phyloP scores from a whole-genome alignment of 1,140 invertebrate genomes.

The Lucilia cuprina region DNA sequence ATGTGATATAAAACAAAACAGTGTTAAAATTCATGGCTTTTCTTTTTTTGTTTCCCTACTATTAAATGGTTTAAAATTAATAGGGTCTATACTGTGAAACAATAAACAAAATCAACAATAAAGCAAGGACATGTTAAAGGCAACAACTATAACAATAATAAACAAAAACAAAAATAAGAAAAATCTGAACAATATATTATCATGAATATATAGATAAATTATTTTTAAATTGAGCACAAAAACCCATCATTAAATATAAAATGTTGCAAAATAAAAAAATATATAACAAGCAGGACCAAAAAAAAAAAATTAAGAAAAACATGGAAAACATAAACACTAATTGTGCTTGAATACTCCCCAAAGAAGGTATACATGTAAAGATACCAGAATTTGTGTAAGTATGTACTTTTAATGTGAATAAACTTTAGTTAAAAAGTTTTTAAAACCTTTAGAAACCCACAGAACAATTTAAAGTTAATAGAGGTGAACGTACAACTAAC shows the following conservation, averaged over 20 bases:
- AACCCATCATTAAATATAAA: conserved; percentile 5
- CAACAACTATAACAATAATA: not conserved
- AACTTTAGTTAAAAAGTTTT: not conserved
- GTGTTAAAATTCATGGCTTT: not conserved
- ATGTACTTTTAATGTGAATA: not conserved
- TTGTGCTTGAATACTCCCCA: not conserved
- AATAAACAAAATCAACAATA: not conserved
- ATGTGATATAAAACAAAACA: not conserved
- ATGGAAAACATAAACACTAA: not conserved
- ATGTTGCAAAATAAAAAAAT: not conserved
- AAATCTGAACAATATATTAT: not conserved
- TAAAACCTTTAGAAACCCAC: not conserved
- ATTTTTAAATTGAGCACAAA: conserved; percentile 17
- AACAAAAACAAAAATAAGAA: not conserved
- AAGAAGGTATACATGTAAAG: not conserved
- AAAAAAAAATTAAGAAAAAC: not conserved
- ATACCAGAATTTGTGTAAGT: not conserved
- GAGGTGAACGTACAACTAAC: too few relatives aligned
- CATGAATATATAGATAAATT: not conserved
- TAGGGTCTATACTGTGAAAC: not conserved
- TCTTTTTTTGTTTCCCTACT: not conserved
- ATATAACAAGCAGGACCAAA: not conserved
- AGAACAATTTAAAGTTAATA: too few relatives aligned
- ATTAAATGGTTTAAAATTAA: not conserved
- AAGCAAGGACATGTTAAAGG: not conserved